A percentile compares a stretch with the other conserved stretches of the same genome.
Evolutionary conservation across 2,797 vertebrate species (phyloP).

Genomic region (Holocentrus rufus): DNA sequence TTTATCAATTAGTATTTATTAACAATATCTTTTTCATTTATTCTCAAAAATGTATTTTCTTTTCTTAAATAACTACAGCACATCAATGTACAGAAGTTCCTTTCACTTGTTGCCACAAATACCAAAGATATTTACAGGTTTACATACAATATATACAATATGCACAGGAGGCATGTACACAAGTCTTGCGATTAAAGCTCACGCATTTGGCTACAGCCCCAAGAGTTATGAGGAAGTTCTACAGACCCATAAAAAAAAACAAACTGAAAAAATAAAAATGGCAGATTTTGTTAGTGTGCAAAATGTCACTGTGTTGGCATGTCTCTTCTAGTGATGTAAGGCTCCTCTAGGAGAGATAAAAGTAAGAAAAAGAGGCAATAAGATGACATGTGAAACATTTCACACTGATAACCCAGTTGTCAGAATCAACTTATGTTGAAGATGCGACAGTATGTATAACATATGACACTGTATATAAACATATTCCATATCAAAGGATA

Average conservation of each 20-base stretch:
- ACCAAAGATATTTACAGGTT: slow-evolving; percentile 76
- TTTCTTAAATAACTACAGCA: slow-evolving; percentile 77
- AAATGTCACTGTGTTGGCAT: slow-evolving; percentile 34
- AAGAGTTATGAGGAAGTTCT: slow-evolving; percentile 37
- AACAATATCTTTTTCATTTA: slow-evolving; percentile 45
- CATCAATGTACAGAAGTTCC: slow-evolving; percentile 53
- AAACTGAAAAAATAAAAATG: slow-evolving; percentile 34
- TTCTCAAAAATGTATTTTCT: slow-evolving; percentile 26
- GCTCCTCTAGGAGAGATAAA: background rate
- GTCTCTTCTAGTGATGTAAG: slow-evolving; percentile 14
- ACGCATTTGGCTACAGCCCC: slow-evolving; percentile 70
- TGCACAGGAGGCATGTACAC: slow-evolving; percentile 72
- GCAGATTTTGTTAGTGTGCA: slow-evolving; percentile 30
- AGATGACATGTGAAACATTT: slow-evolving; percentile 47
- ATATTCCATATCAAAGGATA: slow-evolving; percentile 68
- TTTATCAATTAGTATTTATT: slow-evolving; percentile 78
- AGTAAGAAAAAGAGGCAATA: background rate
- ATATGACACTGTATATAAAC: slow-evolving; percentile 71
- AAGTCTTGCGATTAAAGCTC: slow-evolving; percentile 68
- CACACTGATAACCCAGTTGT: slow-evolving; percentile 60
- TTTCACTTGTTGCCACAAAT: slow-evolving; percentile 67
- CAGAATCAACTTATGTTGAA: slow-evolving; percentile 45
- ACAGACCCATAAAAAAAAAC: slow-evolving; percentile 26
- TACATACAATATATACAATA: slow-evolving; percentile 77
- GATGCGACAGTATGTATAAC: slow-evolving; percentile 76